Evolutionary conservation across 2,113 vertebrate species (phyloP), one percentile per base, ranked within the genome.

Genomic region (Rhinogobius similis): DNA sequence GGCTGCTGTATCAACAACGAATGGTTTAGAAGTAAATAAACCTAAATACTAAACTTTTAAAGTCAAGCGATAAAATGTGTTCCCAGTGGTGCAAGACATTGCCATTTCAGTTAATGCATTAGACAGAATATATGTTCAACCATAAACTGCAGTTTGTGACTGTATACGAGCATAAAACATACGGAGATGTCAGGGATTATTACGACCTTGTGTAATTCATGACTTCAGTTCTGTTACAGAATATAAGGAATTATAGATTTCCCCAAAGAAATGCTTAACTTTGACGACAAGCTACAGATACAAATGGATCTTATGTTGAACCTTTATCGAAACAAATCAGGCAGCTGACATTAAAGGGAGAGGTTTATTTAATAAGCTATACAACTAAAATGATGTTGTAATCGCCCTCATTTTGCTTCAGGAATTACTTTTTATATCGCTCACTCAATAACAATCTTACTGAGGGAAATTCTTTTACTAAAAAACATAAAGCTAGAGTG

Each of bases 231-330:
- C 29, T 20, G 5, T 44, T 41, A 63, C 77, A 74, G 59, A 48
- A 41, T 29, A 79, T 90, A 85, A 87, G 86, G 62, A 83, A 58
- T 83, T 71, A 36, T 83, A 83, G 83, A 83, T 72, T 18, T 82
- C 65, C 48, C 62, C 46, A 38, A 77, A 61, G 64, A 44, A 66
- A 71, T 26, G 67, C 39, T 73, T 86, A 75, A 80, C 78, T 68
- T 80, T 77, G 66, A 76, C 71, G 68, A 62, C 58, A 63, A 67
- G 56, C 50, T 14, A 56, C n/a, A n/a, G n/a, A 64, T 56, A 72
- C 41, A 67, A 50, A 66, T 52, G 16, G n/a, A 21, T 61, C 36
- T 46, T 36, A 46, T 39, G 26, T 71, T 72, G 80, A 76, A 13
- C 0, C 1, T 77, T 63, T 63, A 69, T 85, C 68, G 65, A 72